Conservation (phyloP, 2,113 vertebrate species). For the Suricata suricatta region DNA sequence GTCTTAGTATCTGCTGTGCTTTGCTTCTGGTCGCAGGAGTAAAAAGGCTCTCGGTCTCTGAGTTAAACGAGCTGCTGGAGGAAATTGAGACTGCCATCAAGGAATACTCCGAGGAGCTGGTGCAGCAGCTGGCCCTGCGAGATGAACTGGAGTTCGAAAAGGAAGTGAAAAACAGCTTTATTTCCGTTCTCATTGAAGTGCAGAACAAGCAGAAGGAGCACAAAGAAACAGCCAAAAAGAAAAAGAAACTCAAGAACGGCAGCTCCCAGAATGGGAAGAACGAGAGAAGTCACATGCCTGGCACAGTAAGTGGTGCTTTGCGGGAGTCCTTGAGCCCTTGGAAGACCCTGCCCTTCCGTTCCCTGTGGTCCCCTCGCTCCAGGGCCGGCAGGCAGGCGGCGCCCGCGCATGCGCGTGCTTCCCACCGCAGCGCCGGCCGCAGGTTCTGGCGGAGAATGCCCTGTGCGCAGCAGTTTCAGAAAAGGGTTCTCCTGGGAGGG, state of each 20-base stretch:
- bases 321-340: accelerated
- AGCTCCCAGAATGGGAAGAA: slow-evolving; percentile 91
- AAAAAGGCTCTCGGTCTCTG: slow-evolving; percentile 90
- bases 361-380: background rate
- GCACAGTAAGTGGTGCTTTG: slow-evolving; percentile 88
- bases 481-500: background rate
- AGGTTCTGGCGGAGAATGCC: background rate
- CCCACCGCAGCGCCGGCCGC: accelerated
- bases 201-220: slow-evolving; percentile 99
- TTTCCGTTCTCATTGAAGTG: slow-evolving; percentile 97
- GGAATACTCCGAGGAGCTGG: slow-evolving; percentile 95
- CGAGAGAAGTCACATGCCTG: slow-evolving; percentile 91
- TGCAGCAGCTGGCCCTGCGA: slow-evolving; percentile 94
- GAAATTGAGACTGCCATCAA: slow-evolving; percentile 95
- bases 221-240: slow-evolving; percentile 95
- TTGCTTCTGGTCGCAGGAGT: slow-evolving; percentile 86
- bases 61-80: slow-evolving; percentile 94
- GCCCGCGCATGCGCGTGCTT: accelerated
- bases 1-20: background rate
- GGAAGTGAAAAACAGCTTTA: slow-evolving; percentile 99
- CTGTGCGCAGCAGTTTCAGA: too few species aligned
- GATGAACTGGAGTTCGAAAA: slow-evolving; percentile 99
- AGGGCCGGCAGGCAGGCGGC: accelerated
- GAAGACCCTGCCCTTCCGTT: background rate
- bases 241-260: slow-evolving; percentile 90